These are phyloP conservation scores for Trichogramma pretiosum DNA, from an alignment of 1,140 invertebrate genomes.

Conservation along the genomic window DNA sequence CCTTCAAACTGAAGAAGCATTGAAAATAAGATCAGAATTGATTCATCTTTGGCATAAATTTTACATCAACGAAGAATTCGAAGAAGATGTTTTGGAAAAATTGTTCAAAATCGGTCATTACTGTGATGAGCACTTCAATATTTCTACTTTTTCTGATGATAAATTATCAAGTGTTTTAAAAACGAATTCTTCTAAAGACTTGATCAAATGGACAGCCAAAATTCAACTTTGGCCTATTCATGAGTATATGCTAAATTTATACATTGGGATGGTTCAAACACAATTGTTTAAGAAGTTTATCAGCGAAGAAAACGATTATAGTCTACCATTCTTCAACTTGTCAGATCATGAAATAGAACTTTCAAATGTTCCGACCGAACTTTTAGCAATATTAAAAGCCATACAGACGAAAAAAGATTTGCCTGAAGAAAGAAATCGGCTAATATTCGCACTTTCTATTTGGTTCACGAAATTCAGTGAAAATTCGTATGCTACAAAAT, in stretches of 20 bases:
- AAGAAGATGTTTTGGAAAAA: slow-evolving; percentile 8
- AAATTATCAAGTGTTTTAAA: slow-evolving; percentile 7
- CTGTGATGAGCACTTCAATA: slow-evolving; percentile 16
- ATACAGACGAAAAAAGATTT: slow-evolving; percentile 14
- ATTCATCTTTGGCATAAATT: slow-evolving; percentile 24
- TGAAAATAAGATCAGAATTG: slow-evolving; percentile 15
- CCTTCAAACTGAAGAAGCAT: slow-evolving; percentile 15
- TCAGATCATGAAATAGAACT: slow-evolving; percentile 13
- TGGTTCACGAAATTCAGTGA: slow-evolving; percentile 21
- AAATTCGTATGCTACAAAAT: slow-evolving; percentile 22
- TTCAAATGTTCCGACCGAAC: slow-evolving; percentile 30
- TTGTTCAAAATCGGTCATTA: slow-evolving; percentile 19
- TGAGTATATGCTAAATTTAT: slow-evolving; percentile 35
- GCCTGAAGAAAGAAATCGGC: slow-evolving; percentile 3
- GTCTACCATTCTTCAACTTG: slow-evolving; percentile 1
- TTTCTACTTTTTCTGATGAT: slow-evolving; percentile 11
- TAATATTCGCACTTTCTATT: slow-evolving; percentile 25
- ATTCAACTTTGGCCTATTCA: slow-evolving; percentile 41
- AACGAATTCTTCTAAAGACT: slow-evolving; percentile 12
- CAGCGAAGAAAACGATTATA: background rate
- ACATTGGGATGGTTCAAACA: slow-evolving; percentile 25
- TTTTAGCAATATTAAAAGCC: slow-evolving; percentile 27
- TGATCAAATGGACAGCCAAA: slow-evolving; percentile 10
- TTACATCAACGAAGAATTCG: slow-evolving; percentile 11
- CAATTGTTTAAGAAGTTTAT: slow-evolving; percentile 17